Evolutionary conservation across 2,113 vertebrate species (phyloP).

Genomic region (Pardalotus punctatus): DNA sequence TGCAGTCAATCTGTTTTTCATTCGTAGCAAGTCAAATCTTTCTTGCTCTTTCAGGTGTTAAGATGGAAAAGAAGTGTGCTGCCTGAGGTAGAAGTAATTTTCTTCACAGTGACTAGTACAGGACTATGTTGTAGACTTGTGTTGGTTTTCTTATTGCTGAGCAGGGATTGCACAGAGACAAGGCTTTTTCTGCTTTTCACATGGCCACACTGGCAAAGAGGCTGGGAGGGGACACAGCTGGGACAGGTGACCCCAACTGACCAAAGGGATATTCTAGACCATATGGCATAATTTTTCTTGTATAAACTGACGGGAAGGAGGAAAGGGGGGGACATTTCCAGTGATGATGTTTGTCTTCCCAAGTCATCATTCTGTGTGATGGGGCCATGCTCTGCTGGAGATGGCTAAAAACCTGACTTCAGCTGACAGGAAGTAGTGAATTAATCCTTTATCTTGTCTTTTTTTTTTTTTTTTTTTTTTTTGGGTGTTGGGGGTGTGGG

Average conservation of each 20-base stretch:
- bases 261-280: neutral
- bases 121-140: neutral
- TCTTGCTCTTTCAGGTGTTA: neutral
- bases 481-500: too few species aligned
- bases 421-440: accelerated
- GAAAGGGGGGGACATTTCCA: neutral
- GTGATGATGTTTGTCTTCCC: neutral
- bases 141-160: neutral
- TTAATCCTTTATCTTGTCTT: neutral
- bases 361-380: neutral
- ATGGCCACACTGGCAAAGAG: accelerated
- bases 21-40: neutral
- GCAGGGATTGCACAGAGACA: neutral
- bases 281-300: neutral
- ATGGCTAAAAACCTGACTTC: neutral
- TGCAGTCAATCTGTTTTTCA: neutral
- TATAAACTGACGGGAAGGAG: neutral
- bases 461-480: too few species aligned
- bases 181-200: neutral
- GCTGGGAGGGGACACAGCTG: neutral
- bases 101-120: neutral
- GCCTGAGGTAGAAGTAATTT: neutral
- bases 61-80: neutral
- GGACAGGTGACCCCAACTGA: neutral
- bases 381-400: neutral